Base-by-base conservation (phyloP, 2,888 invertebrate genomes). In the Ochropacha duplaris region DNA sequence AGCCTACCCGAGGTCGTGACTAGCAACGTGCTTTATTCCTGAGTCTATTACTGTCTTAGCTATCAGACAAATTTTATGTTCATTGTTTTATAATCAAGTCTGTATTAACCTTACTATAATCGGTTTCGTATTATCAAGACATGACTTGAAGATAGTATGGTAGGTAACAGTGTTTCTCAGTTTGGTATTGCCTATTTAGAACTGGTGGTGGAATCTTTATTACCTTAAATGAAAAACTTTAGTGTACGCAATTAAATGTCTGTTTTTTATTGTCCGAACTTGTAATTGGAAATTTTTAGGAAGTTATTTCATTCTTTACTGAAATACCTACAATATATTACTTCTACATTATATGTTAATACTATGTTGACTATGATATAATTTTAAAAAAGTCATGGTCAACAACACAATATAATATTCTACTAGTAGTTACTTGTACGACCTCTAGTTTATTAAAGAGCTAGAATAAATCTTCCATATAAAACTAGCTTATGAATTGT, bases 1-100 rank as follows among this genome's bases (percentile, higher is more conserved):
- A 78, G 71, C 71, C 72, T 39, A 31, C 36, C 54, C 68, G 74
- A 79, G 76, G 75, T 74, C 79, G 74, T 72, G 67, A 63, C 72
- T 71, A 14, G 51, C 50, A 56, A 58, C 56, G 56, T 57, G 58
- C 52, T 56, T 61, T 59, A 51, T 36, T 54, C 59, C 58, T 69
- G n/a, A 36, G n/a, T 55, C 64, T 64, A 61, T 19, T 9, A 44
- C 66, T 65, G 60, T 58, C 71, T 62, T 67, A 72, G 60, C 66
- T 69, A 64, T 55, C 57, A 65, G 59, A 54, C 58, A 49, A 71
- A 67, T 60, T 54, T 57, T 60, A 68, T 54, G 64, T 64, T 39
- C 66, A 64, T 22, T 6, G 9, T 22, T 14, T 1, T 5, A 2
- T 0, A 0, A 6, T 49, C 59, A 62, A 54, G 61, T 54, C 16